A percentile compares a stretch with the other conserved stretches of the same genome.
Conservation (phyloP, 2,113 vertebrate genomes). For the Puntigrus tetrazona region DNA sequence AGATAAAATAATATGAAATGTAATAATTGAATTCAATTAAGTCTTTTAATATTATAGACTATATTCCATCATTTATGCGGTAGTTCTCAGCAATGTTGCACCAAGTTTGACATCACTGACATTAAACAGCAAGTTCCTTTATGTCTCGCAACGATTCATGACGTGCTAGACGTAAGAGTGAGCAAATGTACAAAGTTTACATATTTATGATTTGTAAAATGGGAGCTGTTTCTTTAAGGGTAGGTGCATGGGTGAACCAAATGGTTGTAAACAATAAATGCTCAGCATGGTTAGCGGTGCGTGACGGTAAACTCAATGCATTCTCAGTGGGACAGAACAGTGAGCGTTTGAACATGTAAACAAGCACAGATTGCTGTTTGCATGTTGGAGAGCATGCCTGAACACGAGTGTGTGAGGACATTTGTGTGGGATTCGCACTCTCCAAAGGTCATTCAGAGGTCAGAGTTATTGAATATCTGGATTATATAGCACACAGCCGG, state of each 20-base stretch:
- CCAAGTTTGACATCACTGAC: background rate
- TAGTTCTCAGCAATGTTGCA: background rate
- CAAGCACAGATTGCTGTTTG: background rate
- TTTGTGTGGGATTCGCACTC: background rate
- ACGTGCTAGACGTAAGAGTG: background rate
- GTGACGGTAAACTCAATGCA: slow-evolving; percentile 56
- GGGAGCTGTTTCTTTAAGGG: slow-evolving; percentile 58
- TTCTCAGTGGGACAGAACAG: background rate
- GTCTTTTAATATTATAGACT: background rate
- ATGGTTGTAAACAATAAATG: slow-evolving; percentile 76
- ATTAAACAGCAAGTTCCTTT: background rate
- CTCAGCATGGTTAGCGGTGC: slow-evolving; percentile 62
- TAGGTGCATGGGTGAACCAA: slow-evolving; percentile 66
- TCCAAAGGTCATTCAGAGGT: background rate
- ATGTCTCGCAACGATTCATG: background rate
- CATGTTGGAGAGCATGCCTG: background rate
- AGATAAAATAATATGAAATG: no score
- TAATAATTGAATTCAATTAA: no score
- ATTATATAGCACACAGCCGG: background rate
- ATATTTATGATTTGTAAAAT: slow-evolving; percentile 46
- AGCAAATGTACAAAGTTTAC: background rate
- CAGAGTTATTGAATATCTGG: background rate
- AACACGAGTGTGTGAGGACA: background rate
- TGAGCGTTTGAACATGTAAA: background rate
- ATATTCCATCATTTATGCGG: background rate